Base-by-base conservation (phyloP, 2,888 invertebrate genomes). In the Nephrocerus scutellatus region DNA sequence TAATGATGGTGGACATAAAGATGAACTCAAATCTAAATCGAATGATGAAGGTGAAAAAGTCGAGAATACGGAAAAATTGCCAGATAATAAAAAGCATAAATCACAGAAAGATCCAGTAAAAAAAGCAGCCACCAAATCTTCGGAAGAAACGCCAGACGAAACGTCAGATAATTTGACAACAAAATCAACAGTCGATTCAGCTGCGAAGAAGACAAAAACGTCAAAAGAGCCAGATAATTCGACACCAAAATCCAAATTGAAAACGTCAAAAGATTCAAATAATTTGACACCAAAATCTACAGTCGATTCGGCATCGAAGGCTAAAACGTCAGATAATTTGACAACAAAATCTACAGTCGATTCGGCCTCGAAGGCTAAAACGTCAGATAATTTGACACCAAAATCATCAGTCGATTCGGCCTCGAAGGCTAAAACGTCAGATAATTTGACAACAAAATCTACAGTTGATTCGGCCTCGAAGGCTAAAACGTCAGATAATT, bases 81-180 rank as follows among this genome's bases (percentile, higher is more conserved):
- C 6, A 30, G 25, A 30, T 28, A 32, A 37, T 34, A 12, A 21
- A 15, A 8, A n/a, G 16, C 15, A 16, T 19, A 39, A 35, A 25
- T 26, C n/a, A 29, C 48, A 10, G 44, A 47, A 46, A 38, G 12
- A 21, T 26, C 1, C 13, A 9, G 26, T 19, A 29, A 9, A 13
- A 28, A 33, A 33, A 38, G 22, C 28, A 38, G 4, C 5, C 8
- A 9, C 22, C 15, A 29, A 43, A 8, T 9, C 24, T n/a, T 10
- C 13, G 1, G 14, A 36, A 33, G 35, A 39, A 30, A 19, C 10
- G 6, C 12, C 13, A 12, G 13, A 26, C 9, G 13, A 26, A 13
- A 5, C 13, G 8, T n/a, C 15, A 10, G 26, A 5, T 28, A 15
- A 28, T 9, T 10, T 16, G 9, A n/a, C 16, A 12, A 29, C 2